phyloP scores from a whole-genome alignment of 2,113 vertebrate genomes.

The Hippocampus comes region DNA sequence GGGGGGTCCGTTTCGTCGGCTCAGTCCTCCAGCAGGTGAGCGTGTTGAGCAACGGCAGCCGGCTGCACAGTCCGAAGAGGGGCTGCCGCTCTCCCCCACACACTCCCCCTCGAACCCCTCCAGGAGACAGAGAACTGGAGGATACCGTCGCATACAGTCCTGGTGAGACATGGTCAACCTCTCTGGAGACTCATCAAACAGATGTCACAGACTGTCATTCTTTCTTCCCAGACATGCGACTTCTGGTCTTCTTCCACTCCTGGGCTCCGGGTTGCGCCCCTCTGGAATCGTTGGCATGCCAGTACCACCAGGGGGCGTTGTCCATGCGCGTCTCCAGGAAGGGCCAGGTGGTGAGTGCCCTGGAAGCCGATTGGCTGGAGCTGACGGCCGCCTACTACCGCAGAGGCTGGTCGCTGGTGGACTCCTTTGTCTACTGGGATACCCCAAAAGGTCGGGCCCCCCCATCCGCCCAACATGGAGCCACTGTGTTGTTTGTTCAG shows the following conservation, averaged over 20 bases:
- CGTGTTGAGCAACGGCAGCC: constrained; percentile 56
- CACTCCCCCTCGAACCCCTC: constrained; percentile 59
- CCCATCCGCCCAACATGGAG: background rate
- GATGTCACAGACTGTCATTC: background rate
- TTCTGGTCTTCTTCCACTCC: constrained; percentile 86
- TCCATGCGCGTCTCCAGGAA: constrained; percentile 90
- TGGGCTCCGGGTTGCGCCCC: constrained; percentile 72
- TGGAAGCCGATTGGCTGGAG: constrained; percentile 96
- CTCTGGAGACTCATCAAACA: background rate
- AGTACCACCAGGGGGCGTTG: constrained; percentile 86
- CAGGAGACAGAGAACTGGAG: constrained; percentile 63
- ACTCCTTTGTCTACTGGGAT: constrained; percentile 94
- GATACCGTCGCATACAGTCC: constrained; percentile 61
- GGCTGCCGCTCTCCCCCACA: constrained; percentile 62
- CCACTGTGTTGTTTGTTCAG: background rate
- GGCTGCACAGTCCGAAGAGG: constrained; percentile 65
- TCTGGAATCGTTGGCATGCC: constrained; percentile 78
- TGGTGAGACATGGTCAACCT: constrained; percentile 45
- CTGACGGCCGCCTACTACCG: constrained; percentile 89
- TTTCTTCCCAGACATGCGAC: constrained; percentile 68
- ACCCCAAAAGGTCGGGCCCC: constrained; percentile 78
- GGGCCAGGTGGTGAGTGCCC: constrained; percentile 82
- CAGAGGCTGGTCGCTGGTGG: constrained; percentile 89
- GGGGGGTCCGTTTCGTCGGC: constrained; percentile 86
- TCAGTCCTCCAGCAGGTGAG: constrained; percentile 81